These are phyloP conservation scores for Gallinago stenura DNA, from an alignment of 2,797 vertebrate species.

Conservation along the genomic window DNA sequence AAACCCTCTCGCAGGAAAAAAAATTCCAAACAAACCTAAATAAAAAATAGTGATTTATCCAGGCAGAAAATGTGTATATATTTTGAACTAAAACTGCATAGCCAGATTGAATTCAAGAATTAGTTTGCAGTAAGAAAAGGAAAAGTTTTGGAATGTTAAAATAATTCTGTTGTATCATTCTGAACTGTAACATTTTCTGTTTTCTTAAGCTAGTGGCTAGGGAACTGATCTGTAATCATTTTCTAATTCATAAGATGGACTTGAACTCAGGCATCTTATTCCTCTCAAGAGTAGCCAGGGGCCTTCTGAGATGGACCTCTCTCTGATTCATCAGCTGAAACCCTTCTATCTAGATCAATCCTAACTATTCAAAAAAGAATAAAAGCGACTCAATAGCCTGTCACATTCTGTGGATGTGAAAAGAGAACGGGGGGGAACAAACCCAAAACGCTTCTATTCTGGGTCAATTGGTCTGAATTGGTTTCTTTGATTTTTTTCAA, in stretches of 20 bases:
- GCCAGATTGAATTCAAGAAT: background rate
- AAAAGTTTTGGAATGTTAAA: background rate
- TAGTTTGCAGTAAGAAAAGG: background rate
- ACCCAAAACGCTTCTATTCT: background rate
- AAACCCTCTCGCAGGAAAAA: background rate
- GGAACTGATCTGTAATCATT: background rate
- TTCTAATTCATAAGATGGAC: background rate
- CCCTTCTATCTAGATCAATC: background rate
- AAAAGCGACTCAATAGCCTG: background rate
- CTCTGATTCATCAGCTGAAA: background rate
- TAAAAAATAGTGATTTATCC: background rate
- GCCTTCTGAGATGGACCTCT: background rate
- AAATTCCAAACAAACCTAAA: background rate
- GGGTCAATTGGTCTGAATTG: constrained; percentile 10
- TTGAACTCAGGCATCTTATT: background rate
- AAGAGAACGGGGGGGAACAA: background rate
- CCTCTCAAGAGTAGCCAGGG: background rate
- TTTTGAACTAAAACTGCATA: background rate
- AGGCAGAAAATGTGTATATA: background rate
- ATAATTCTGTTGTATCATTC: background rate
- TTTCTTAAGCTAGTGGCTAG: background rate
- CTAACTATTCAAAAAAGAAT: background rate
- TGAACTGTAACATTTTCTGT: background rate
- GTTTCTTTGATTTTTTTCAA: constrained; percentile 26
- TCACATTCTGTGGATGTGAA: background rate